A percentile compares a stretch with the other conserved stretches of the same genome.
Conservation (phyloP, 2,888 invertebrate genomes). For the Nysson spinosus region DNA sequence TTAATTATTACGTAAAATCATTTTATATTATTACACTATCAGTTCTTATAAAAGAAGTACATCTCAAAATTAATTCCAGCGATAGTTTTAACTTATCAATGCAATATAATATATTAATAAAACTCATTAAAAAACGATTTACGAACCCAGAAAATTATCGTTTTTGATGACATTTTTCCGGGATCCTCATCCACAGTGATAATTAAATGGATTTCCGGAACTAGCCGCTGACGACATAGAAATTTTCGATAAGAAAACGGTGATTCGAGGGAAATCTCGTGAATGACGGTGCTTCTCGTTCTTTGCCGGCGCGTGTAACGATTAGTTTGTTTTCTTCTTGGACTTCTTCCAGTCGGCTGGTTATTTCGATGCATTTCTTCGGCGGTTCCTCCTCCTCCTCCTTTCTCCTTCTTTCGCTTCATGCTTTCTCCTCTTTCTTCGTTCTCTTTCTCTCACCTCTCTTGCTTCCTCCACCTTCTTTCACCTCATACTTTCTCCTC, state of each 20-base stretch:
- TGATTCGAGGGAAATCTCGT: conserved; percentile 15
- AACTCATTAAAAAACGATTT: no score
- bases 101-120: no score
- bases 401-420: conserved; percentile 13
- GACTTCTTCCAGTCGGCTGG: conserved; percentile 50
- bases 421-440: conserved; percentile 26
- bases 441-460: conserved; percentile 1
- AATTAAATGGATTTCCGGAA: background rate
- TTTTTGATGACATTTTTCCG: no score
- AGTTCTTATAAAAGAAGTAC: no score
- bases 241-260: conserved; percentile 20
- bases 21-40: no score
- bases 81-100: no score
- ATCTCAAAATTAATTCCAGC: no score
- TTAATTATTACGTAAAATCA: no score
- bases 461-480: no score
- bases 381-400: conserved; percentile 31
- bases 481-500: conserved; percentile 15
- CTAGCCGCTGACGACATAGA: background rate
- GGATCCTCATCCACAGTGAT: no score
- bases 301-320: conserved; percentile 25
- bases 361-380: conserved; percentile 42
- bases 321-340: conserved; percentile 46
- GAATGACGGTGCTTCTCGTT: conserved; percentile 45
- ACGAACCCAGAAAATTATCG: no score